A percentile compares a stretch with the other conserved stretches of the same genome.
phyloP scores from a whole-genome alignment of 2,888 invertebrate genomes.

The Luffia ferchaultella region DNA sequence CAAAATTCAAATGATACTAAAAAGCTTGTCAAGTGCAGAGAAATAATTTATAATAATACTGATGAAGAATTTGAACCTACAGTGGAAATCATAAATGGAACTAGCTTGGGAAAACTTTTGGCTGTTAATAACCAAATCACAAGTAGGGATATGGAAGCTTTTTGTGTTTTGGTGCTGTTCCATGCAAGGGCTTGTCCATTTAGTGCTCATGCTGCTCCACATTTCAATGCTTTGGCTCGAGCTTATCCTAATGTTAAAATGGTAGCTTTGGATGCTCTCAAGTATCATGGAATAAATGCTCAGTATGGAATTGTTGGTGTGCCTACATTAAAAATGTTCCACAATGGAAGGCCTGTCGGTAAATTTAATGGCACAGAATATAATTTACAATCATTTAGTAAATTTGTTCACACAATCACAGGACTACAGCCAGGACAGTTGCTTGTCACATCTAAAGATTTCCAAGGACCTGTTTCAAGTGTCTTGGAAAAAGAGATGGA shows the following conservation, averaged over 20 bases:
- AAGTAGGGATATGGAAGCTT: constrained; percentile 68
- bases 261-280: constrained; percentile 89
- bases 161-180: constrained; percentile 85
- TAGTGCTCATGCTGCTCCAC: constrained; percentile 88
- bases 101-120: constrained; percentile 72
- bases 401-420: constrained; percentile 80
- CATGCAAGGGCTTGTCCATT: constrained; percentile 91
- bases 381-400: constrained; percentile 79
- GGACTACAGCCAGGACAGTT: constrained; percentile 71
- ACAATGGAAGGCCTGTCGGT: constrained; percentile 85
- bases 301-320: constrained; percentile 92
- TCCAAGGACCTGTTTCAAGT: constrained; percentile 82
- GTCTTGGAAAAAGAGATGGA: constrained; percentile 81
- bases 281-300: constrained; percentile 84
- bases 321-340: constrained; percentile 88
- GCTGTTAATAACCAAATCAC: constrained; percentile 71
- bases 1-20: constrained; percentile 47
- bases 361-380: constrained; percentile 87
- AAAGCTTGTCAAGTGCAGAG: constrained; percentile 50
- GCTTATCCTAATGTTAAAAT: constrained; percentile 87
- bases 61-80: constrained; percentile 38
- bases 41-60: constrained; percentile 35
- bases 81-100: constrained; percentile 76
- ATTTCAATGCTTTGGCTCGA: constrained; percentile 89
- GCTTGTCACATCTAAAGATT: constrained; percentile 77